Percentiles rank a stretch among this genome's conserved stretches.
Conservation (phyloP, 92 coral and sea anemone species). For the Montipora capitata region DNA sequence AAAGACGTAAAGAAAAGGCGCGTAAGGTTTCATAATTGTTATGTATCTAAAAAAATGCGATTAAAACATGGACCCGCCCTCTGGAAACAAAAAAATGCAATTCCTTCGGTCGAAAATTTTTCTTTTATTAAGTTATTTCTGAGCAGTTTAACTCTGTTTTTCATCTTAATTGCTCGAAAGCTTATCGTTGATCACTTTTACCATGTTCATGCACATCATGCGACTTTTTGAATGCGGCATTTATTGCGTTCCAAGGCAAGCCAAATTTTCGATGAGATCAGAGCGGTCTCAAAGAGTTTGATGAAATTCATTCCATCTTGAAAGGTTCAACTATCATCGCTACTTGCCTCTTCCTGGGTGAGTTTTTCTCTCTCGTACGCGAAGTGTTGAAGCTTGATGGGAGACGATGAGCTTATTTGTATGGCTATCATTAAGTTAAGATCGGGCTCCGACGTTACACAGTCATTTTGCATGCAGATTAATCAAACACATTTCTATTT, state of each 20-base stretch:
- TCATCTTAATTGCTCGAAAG: neutral
- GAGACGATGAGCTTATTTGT: neutral
- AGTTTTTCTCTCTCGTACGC: too few relatives aligned
- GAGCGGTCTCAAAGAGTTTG: too few relatives aligned
- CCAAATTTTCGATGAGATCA: too few relatives aligned
- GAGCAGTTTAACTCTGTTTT: neutral
- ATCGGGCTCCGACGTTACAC: constrained; percentile 13
- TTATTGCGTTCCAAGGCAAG: too few relatives aligned
- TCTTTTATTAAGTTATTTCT: neutral
- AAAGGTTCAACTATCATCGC: neutral
- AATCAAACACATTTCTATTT: constrained; percentile 33
- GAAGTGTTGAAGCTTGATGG: neutral
- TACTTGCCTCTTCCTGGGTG: neutral
- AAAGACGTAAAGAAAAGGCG: too few relatives aligned
- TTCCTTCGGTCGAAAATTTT: neutral
- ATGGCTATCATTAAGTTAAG: neutral
- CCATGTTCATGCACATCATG: neutral
- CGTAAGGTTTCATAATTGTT: too few relatives aligned
- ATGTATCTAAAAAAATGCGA: neutral
- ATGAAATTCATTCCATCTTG: neutral
- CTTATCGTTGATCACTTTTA: neutral
- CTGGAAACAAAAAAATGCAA: neutral
- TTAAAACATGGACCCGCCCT: constrained; percentile 4
- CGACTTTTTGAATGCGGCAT: too few relatives aligned
- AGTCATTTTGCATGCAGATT: constrained; percentile 22